Percentiles rank a stretch among this genome's conserved stretches.
phyloP scores from a whole-genome alignment of 1,140 invertebrate genomes.

The Neotoxoptera formosana region DNA sequence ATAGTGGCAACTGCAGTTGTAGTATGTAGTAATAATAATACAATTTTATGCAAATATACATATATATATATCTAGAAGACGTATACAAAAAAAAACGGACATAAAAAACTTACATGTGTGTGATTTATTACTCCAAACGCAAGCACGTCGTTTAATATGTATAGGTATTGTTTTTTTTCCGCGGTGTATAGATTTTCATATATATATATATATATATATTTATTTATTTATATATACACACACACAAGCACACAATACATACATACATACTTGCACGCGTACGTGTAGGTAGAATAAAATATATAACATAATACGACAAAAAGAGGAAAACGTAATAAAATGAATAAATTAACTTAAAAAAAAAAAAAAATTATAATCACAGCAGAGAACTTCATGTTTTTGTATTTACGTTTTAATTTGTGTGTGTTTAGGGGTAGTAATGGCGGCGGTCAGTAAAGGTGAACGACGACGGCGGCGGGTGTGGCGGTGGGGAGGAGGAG shows the following conservation, averaged over 20 bases:
- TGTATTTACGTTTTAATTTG: background rate
- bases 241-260: background rate
- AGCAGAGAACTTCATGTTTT: background rate
- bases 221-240: no score
- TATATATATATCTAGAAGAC: slow-evolving; percentile 12
- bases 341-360: slow-evolving; percentile 35
- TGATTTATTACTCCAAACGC: slow-evolving; percentile 42
- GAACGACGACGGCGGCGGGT: background rate
- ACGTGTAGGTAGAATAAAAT: slow-evolving; percentile 7
- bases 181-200: background rate
- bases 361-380: slow-evolving; percentile 38
- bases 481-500: background rate
- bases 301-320: background rate
- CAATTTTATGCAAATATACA: background rate
- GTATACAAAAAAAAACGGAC: slow-evolving; percentile 28
- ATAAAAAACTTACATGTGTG: background rate
- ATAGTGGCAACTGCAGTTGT: background rate
- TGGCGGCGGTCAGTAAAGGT: background rate
- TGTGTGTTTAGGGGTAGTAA: background rate
- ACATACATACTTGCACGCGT: background rate
- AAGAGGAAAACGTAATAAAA: slow-evolving; percentile 27
- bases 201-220: background rate
- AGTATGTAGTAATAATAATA: background rate
- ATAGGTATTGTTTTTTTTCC: background rate
- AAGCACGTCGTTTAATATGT: background rate